Evolutionary conservation across 1,140 invertebrate species (phyloP).

Genomic region (Wasmannia auropunctata): DNA sequence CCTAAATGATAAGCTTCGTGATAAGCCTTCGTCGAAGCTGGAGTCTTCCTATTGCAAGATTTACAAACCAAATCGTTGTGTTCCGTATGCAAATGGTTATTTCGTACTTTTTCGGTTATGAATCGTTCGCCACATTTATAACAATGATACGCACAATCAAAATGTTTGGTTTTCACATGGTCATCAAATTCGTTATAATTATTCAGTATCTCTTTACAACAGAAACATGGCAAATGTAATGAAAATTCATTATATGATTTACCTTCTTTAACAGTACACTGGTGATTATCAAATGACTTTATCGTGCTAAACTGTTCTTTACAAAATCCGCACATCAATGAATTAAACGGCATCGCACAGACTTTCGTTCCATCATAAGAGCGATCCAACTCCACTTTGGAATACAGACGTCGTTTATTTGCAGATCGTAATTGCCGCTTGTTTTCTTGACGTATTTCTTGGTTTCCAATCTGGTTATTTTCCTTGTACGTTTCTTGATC

Average conservation of each 20-base stretch:
- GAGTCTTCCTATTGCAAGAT: conserved; percentile 69
- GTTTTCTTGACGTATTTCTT: neutral
- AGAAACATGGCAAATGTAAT: conserved; percentile 64
- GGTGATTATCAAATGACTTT: conserved; percentile 67
- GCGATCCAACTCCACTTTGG: neutral
- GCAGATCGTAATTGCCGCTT: neutral
- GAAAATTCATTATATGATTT: conserved; percentile 63
- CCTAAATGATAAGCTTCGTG: conserved; percentile 80
- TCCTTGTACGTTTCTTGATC: neutral
- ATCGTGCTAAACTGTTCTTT: conserved; percentile 59
- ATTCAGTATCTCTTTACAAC: conserved; percentile 58
- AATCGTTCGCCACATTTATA: conserved; percentile 75
- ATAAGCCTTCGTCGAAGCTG: conserved; percentile 60
- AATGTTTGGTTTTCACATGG: conserved; percentile 73
- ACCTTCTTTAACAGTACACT: conserved; percentile 62
- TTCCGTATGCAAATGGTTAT: conserved; percentile 64
- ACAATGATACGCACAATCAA: conserved; percentile 70
- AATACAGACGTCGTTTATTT: neutral
- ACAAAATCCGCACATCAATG: conserved; percentile 76
- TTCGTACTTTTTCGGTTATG: conserved; percentile 50
- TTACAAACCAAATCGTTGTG: conserved; percentile 69
- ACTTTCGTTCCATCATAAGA: neutral
- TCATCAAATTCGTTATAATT: conserved; percentile 70
- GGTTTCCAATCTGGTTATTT: neutral
- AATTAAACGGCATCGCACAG: neutral